These are phyloP conservation scores for Carapus acus DNA, from an alignment of 2,797 vertebrate species.

Conservation along the genomic window DNA sequence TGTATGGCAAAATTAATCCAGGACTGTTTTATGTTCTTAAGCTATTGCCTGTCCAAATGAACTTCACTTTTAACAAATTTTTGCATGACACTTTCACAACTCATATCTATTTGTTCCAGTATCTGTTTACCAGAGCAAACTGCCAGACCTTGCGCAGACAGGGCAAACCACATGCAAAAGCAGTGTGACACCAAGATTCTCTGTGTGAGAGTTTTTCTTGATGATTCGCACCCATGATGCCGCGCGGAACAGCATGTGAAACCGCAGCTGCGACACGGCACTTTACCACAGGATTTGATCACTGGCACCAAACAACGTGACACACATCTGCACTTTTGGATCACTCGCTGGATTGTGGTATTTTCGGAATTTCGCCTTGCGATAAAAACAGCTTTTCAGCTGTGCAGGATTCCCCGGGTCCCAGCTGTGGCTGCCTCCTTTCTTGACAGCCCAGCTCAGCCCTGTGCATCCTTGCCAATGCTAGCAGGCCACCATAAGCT, in stretches of 20 bases:
- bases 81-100: neutral
- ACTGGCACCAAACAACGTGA: neutral
- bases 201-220: conserved; percentile 26
- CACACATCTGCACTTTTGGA: conserved; percentile 1
- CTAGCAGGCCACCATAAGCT: conserved; percentile 1
- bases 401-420: conserved; percentile 2
- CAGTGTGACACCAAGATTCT: conserved; percentile 14
- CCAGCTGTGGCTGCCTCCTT: neutral
- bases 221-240: conserved; percentile 21
- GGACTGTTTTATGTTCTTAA: too few species aligned
- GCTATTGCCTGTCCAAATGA: too few species aligned
- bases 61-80: too few species aligned
- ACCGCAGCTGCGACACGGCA: too few species aligned
- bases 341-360: conserved; percentile 13
- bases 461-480: neutral
- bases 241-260: conserved; percentile 11
- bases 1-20: too few species aligned
- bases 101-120: conserved; percentile 24
- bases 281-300: neutral
- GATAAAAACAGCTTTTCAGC: neutral
- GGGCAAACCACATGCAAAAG: conserved; percentile 31
- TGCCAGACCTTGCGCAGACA: too few species aligned
- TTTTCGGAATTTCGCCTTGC: conserved; percentile 9
- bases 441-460: conserved; percentile 2
- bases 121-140: conserved; percentile 2